Evolutionary conservation across 2,888 invertebrate genomes (phyloP).

Genomic region (Drosophila mulleri): DNA sequence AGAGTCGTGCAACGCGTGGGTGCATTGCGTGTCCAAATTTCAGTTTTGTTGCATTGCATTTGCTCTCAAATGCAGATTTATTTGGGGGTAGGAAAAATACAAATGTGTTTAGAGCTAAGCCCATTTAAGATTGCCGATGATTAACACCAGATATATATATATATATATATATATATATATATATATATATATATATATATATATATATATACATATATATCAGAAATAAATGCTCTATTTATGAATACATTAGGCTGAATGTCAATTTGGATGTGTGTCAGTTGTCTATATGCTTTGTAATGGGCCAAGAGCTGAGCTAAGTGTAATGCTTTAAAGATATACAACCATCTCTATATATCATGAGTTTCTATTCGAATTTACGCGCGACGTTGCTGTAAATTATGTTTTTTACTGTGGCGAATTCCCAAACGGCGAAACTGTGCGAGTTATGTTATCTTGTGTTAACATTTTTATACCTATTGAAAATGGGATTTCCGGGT

Average conservation of each 20-base stretch:
- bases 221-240: conserved; percentile 10
- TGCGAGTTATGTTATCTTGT: not conserved
- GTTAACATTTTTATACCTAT: too few species aligned
- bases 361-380: not conserved
- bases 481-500: too few species aligned
- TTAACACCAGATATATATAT: not conserved
- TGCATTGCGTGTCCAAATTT: conserved; percentile 45
- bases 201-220: not conserved
- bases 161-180: not conserved
- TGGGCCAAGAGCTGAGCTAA: not conserved
- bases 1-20: conserved; percentile 51
- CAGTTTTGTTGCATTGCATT: conserved; percentile 19
- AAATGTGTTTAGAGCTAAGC: conserved; percentile 9
- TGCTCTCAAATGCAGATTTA: conserved; percentile 33
- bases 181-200: not conserved
- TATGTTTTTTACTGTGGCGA: not conserved
- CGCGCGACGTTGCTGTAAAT: not conserved
- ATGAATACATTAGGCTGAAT: conserved; percentile 19
- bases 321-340: not conserved
- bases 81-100: conserved; percentile 8
- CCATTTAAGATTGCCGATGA: conserved; percentile 14
- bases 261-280: not conserved
- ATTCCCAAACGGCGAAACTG: not conserved
- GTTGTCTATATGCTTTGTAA: conserved; percentile 1
- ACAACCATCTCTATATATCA: not conserved